These are phyloP conservation scores for Venusia cambrica DNA, from an alignment of 2,888 invertebrate genomes.

Conservation along the genomic window DNA sequence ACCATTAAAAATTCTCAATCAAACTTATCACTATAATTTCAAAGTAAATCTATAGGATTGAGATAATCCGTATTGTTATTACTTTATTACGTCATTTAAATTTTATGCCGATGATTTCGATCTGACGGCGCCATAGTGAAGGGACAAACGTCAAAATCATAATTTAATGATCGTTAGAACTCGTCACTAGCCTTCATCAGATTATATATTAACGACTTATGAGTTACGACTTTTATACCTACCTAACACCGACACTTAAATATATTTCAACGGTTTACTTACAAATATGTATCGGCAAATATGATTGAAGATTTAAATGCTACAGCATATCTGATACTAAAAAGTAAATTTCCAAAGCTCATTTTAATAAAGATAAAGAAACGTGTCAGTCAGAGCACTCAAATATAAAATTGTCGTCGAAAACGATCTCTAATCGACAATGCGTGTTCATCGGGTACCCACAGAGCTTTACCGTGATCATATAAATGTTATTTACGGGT, in stretches of 20 bases:
- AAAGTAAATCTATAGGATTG: conserved; percentile 11
- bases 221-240: conserved; percentile 13
- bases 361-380: conserved; percentile 43
- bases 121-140: conserved; percentile 13
- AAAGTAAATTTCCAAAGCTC: conserved; percentile 16
- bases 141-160: conserved; percentile 17
- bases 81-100: conserved; percentile 9
- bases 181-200: conserved; percentile 23
- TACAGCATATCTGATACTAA: conserved; percentile 4
- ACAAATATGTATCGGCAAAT: conserved; percentile 22
- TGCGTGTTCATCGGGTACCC: conserved; percentile 36
- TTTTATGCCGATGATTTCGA: conserved; percentile 11
- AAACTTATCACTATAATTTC: too few species aligned
- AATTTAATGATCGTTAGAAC: conserved; percentile 26
- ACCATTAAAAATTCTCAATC: too few species aligned
- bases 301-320: conserved; percentile 21
- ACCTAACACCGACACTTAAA: conserved; percentile 25
- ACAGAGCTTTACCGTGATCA: conserved; percentile 31
- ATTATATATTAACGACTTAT: conserved; percentile 28
- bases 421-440: conserved; percentile 45
- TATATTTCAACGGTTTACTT: conserved; percentile 24
- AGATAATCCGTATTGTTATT: conserved; percentile 13
- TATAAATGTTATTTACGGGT: conserved; percentile 55
- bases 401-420: conserved; percentile 40
- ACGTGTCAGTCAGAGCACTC: conserved; percentile 31